These are phyloP conservation scores for Abramis brama DNA, from an alignment of 2,113 vertebrate species.

Conservation along the genomic window DNA sequence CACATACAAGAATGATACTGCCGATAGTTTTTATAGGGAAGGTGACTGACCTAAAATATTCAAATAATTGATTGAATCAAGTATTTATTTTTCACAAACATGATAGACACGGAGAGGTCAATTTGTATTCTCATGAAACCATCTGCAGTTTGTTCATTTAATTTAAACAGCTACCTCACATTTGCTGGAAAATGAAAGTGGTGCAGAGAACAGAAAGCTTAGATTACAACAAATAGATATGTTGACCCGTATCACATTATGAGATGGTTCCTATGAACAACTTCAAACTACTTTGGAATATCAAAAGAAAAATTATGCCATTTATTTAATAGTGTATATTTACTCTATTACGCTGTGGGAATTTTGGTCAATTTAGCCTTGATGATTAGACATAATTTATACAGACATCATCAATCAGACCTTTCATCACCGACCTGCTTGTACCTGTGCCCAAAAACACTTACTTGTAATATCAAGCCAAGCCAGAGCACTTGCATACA, in stretches of 20 bases:
- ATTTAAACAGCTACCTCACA: constrained; percentile 1
- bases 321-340: background rate
- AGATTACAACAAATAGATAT: background rate
- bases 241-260: background rate
- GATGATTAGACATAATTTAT: background rate
- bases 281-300: background rate
- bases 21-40: background rate
- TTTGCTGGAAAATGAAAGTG: background rate
- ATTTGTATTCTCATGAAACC: constrained; percentile 16
- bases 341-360: background rate
- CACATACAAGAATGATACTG: background rate
- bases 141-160: background rate
- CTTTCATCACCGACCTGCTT: constrained; percentile 14
- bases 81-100: constrained; percentile 14
- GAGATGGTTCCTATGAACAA: background rate
- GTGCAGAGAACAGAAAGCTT: background rate
- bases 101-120: background rate
- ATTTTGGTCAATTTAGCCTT: background rate
- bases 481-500: background rate
- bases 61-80: background rate
- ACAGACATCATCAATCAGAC: background rate
- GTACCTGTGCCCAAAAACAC: constrained; percentile 2
- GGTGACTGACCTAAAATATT: constrained; percentile 4
- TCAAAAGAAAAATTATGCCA: background rate
- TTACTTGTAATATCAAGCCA: background rate